These are phyloP conservation scores for Elanus axillaris DNA, from an alignment of 2,113 vertebrate genomes.

Conservation along the genomic window DNA sequence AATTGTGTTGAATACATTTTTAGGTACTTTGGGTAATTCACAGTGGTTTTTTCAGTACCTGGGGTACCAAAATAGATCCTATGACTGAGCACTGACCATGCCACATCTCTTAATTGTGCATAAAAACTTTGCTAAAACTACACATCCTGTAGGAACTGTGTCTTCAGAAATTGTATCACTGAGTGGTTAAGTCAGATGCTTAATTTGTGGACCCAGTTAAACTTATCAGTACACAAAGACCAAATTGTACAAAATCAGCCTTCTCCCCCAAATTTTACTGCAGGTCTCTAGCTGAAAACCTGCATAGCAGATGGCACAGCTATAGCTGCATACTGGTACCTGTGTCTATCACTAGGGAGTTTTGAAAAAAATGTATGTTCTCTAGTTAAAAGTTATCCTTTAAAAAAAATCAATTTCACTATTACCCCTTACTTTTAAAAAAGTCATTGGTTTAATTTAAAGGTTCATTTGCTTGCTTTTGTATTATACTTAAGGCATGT, in stretches of 20 bases:
- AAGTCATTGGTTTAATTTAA: neutral
- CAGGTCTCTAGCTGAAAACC: neutral
- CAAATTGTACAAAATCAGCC: neutral
- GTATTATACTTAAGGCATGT: neutral
- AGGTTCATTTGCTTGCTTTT: neutral
- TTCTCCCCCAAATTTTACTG: neutral
- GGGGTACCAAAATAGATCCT: neutral
- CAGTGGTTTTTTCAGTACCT: neutral
- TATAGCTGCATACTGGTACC: neutral
- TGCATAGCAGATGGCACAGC: neutral
- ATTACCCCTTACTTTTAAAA: neutral
- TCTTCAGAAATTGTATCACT: neutral
- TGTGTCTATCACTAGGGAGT: neutral
- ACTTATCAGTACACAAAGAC: neutral
- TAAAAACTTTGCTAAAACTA: neutral
- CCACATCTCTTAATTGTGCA: neutral
- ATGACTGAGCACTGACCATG: neutral
- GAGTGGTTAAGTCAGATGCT: neutral
- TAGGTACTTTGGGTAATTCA: neutral
- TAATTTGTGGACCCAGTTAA: neutral
- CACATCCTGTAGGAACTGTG: neutral
- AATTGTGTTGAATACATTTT: neutral
- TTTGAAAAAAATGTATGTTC: neutral
- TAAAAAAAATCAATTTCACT: neutral
- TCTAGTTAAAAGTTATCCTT: neutral